Percentiles rank a stretch among this genome's conserved stretches.
phyloP scores from a whole-genome alignment of 1,140 invertebrate species.

The Papilio polytes region DNA sequence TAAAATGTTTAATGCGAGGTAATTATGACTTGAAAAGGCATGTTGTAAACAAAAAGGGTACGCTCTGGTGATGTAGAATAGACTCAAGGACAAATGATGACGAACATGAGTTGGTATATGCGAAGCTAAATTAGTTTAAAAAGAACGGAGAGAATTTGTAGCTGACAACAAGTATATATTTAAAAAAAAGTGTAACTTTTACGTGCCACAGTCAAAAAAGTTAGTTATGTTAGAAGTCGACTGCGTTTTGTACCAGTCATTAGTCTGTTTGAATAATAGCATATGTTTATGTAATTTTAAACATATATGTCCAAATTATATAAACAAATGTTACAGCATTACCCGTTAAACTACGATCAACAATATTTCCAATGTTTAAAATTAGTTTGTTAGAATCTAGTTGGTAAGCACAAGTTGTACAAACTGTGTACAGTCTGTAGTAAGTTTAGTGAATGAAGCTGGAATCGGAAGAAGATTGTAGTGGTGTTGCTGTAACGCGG shows the following conservation, averaged over 20 bases:
- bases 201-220: constrained; percentile 65
- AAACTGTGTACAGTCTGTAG: constrained; percentile 80
- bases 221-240: constrained; percentile 68
- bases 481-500: constrained; percentile 59
- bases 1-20: neutral
- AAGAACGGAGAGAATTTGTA: neutral
- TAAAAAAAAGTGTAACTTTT: constrained; percentile 44
- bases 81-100: neutral
- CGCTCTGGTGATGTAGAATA: neutral
- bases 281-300: constrained; percentile 71
- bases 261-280: constrained; percentile 63
- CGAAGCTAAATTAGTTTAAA: constrained; percentile 49
- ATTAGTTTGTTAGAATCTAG: constrained; percentile 69
- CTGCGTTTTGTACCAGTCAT: constrained; percentile 77
- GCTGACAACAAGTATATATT: constrained; percentile 2
- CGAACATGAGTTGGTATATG: constrained; percentile 39
- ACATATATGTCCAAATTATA: constrained; percentile 74
- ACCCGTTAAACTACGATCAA: constrained; percentile 80
- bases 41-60: neutral
- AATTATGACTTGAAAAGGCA: neutral
- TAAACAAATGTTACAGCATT: constrained; percentile 80
- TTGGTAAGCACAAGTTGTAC: constrained; percentile 77
- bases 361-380: constrained; percentile 81
- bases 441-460: constrained; percentile 65
- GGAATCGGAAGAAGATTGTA: constrained; percentile 50